Evolutionary conservation across 1,140 invertebrate species (phyloP).

Genomic region (Hirudo medicinalis): DNA sequence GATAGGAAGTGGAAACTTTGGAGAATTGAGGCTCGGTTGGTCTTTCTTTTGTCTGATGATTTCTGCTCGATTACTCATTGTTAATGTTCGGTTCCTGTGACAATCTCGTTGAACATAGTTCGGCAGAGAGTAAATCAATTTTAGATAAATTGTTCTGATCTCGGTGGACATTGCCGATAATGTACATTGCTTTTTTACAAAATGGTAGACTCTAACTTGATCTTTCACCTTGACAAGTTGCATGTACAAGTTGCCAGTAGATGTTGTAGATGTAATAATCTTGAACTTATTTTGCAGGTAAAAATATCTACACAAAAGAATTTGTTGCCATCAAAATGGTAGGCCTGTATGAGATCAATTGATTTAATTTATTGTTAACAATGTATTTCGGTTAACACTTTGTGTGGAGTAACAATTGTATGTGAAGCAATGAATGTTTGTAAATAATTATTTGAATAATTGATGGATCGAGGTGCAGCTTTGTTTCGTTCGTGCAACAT

Average conservation of each 20-base stretch:
- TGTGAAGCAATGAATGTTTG: neutral
- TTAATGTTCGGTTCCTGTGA: neutral
- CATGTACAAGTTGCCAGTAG: too few relatives aligned
- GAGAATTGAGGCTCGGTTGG: constrained; percentile 91
- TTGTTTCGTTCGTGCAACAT: too few relatives aligned
- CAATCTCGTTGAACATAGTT: too few relatives aligned
- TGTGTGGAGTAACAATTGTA: too few relatives aligned
- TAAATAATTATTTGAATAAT: too few relatives aligned
- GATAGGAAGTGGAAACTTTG: constrained; percentile 99
- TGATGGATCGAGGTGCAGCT: too few relatives aligned
- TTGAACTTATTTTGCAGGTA: constrained; percentile 53
- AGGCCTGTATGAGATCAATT: constrained; percentile 37
- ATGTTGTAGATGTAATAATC: too few relatives aligned
- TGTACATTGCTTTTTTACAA: neutral
- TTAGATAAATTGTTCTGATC: constrained; percentile 2
- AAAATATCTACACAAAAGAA: constrained; percentile 99
- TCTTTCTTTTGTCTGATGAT: constrained; percentile 22
- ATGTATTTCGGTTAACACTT: neutral
- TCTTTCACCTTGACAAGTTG: too few relatives aligned
- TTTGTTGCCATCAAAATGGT: constrained; percentile 99
- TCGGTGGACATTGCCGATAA: neutral
- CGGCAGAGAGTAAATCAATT: too few relatives aligned
- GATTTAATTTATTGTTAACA: neutral
- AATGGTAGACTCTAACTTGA: too few relatives aligned
- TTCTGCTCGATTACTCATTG: neutral